Evolutionary conservation across 2,888 invertebrate species (phyloP).

Genomic region (Pinctada fucata): DNA sequence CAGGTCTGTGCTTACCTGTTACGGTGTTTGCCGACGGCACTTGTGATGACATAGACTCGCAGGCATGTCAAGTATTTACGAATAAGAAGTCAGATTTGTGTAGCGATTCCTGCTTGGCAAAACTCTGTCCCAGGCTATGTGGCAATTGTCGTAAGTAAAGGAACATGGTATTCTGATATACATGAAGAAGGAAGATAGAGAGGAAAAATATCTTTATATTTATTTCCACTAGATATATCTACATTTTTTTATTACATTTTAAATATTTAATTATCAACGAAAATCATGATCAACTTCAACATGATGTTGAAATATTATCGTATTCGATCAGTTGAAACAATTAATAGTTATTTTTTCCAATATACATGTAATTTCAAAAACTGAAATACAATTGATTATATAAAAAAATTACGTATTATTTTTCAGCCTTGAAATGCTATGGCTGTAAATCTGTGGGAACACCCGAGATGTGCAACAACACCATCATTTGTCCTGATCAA

Average conservation of each 20-base stretch:
- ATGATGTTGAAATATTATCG: too few species aligned
- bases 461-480: constrained; percentile 5
- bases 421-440: constrained; percentile 25
- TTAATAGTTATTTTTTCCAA: too few species aligned
- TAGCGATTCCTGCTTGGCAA: constrained; percentile 10
- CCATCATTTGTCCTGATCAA: constrained; percentile 5
- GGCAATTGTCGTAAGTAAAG: constrained; percentile 23
- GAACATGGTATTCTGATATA: neutral
- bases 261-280: too few species aligned
- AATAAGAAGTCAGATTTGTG: constrained; percentile 6
- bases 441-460: constrained; percentile 5
- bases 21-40: neutral
- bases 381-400: too few species aligned
- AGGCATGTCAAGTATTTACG: neutral
- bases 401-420: neutral
- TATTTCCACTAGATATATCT: too few species aligned
- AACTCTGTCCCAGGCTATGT: constrained; percentile 13
- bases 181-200: neutral
- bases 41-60: constrained; percentile 10
- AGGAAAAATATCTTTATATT: neutral
- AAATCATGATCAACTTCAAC: too few species aligned
- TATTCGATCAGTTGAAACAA: too few species aligned
- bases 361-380: too few species aligned
- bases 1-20: too few species aligned
- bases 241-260: too few species aligned